Evolutionary conservation across 2,113 vertebrate species (phyloP).

Genomic region (Grallaria varia): DNA sequence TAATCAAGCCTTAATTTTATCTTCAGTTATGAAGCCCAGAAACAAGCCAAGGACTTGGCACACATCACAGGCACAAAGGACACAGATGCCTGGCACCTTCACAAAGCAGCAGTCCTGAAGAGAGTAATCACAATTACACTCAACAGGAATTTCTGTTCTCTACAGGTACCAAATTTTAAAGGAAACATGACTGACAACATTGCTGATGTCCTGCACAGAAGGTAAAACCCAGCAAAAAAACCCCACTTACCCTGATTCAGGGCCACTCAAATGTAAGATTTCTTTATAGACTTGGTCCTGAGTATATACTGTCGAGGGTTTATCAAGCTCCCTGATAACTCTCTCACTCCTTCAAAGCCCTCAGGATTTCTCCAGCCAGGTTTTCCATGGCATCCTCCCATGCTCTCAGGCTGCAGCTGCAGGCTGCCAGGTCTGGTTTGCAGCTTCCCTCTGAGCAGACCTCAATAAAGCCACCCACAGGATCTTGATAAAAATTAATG

Average conservation of each 20-base stretch:
- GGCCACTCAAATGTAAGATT: not conserved
- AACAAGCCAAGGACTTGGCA: constrained; percentile 20
- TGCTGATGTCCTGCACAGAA: not conserved
- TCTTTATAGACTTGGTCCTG: not conserved
- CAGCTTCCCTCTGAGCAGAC: not conserved
- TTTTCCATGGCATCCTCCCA: not conserved
- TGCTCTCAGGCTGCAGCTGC: not conserved
- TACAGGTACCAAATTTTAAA: not conserved
- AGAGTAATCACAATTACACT: not conserved
- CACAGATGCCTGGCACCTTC: not conserved
- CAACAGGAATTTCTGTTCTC: not conserved
- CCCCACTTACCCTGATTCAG: not conserved
- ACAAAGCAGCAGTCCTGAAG: not conserved
- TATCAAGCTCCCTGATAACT: not conserved
- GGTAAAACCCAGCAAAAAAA: not conserved
- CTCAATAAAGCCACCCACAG: not conserved
- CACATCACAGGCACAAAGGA: not conserved
- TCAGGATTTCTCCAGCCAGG: not conserved
- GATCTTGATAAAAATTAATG: not conserved
- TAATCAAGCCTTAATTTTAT: not conserved
- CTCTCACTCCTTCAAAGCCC: not conserved
- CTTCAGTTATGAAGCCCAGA: not conserved
- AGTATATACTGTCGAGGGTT: not conserved
- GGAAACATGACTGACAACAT: rapidly evolving
- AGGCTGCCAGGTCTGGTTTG: not conserved